These are phyloP conservation scores for Cheilosia grossa DNA, from an alignment of 2,888 invertebrate genomes.

Conservation along the genomic window DNA sequence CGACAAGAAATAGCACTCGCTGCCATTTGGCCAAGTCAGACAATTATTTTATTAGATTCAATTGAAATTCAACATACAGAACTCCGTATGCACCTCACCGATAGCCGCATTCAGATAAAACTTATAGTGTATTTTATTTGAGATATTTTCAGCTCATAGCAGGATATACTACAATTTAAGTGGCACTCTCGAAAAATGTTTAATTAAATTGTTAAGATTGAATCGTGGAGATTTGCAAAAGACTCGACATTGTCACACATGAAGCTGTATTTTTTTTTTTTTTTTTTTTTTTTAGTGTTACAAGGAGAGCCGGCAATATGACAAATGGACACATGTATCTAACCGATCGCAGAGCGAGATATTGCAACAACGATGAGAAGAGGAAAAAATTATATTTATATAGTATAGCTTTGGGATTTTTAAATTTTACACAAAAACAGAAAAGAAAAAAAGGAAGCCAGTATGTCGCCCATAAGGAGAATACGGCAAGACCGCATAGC, in stretches of 20 bases:
- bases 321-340: conserved; percentile 73
- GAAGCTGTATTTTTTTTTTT: not conserved
- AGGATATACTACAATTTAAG: conserved; percentile 59
- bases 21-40: conserved; percentile 72
- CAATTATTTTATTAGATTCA: conserved; percentile 75
- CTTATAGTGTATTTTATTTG: conserved; percentile 35
- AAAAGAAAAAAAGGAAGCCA: not conserved
- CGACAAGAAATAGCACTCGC: conserved; percentile 70
- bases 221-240: conserved; percentile 68
- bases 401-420: conserved; percentile 61
- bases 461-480: conserved; percentile 52
- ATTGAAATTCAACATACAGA: conserved; percentile 73
- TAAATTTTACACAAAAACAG: conserved; percentile 25
- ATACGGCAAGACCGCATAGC: conserved; percentile 57
- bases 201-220: conserved; percentile 75
- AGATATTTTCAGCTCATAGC: conserved; percentile 33
- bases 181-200: conserved; percentile 71
- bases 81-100: conserved; percentile 25
- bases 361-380: conserved; percentile 19
- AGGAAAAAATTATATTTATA: conserved; percentile 9
- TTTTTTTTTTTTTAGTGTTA: conserved; percentile 33
- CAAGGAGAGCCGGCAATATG: conserved; percentile 70
- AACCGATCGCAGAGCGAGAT: conserved; percentile 64
- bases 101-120: conserved; percentile 61
- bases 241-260: conserved; percentile 45